Conservation (phyloP, 2,113 vertebrate genomes). For the Motacilla tschutschensis region DNA sequence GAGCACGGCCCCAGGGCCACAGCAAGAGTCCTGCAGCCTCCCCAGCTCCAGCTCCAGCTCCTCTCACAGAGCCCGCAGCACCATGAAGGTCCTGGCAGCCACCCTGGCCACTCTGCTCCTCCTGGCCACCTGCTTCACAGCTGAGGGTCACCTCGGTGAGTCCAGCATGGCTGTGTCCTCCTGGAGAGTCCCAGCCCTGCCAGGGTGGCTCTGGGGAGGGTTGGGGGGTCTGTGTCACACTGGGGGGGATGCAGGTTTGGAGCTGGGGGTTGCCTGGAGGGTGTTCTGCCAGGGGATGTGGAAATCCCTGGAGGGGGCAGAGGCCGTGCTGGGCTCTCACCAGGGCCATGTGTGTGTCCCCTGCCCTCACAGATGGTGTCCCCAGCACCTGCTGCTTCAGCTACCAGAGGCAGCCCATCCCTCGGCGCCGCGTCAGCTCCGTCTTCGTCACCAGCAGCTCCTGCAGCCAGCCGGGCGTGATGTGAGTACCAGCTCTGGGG, state of each 20-base stretch:
- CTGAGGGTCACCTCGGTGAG: background rate
- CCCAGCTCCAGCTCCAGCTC: background rate
- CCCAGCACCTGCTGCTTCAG: background rate
- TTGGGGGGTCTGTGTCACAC: too few relatives aligned
- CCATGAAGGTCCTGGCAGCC: conserved; percentile 14
- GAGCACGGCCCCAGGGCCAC: fast-evolving
- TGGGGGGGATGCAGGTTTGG: background rate
- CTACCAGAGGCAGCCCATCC: background rate
- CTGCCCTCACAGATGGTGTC: background rate
- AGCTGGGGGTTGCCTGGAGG: background rate
- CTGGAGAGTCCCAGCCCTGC: fast-evolving
- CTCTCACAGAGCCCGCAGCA: background rate
- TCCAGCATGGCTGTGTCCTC: fast-evolving
- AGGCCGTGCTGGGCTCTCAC: background rate
- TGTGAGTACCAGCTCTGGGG: conserved; percentile 47
- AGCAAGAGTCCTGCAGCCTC: background rate
- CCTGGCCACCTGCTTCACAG: background rate
- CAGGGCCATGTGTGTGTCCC: background rate
- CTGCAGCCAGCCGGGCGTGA: background rate
- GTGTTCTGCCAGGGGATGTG: background rate
- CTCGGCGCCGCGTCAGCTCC: background rate
- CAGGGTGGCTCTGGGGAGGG: background rate
- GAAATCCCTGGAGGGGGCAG: background rate
- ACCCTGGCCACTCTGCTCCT: background rate
- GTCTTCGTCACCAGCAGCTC: background rate